phyloP scores from a whole-genome alignment of 2,113 vertebrate species.

The Hystrix brachyura region DNA sequence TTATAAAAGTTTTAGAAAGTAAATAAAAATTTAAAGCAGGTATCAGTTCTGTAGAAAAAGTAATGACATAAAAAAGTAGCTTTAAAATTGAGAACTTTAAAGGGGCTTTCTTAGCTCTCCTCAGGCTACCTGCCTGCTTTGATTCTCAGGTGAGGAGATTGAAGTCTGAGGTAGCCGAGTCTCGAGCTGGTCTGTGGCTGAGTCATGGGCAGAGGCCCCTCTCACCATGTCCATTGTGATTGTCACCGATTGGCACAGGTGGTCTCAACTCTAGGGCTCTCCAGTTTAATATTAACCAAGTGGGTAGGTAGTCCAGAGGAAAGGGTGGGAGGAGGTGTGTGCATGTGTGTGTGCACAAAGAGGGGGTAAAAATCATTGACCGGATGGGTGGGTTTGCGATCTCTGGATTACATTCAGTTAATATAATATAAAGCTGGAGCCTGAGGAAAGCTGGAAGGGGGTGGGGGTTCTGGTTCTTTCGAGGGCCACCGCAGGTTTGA shows the following conservation, averaged over 20 bases:
- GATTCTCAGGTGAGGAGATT: background rate
- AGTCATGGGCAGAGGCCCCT: background rate
- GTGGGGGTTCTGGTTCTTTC: background rate
- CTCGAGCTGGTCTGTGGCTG: background rate
- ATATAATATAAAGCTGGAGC: background rate
- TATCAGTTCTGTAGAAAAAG: background rate
- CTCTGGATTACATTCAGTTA: background rate
- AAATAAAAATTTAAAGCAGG: background rate
- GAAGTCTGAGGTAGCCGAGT: background rate
- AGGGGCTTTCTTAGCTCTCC: background rate
- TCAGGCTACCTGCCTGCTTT: accelerated
- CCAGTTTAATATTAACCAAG: background rate
- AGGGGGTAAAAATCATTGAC: no score
- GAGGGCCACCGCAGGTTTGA: background rate
- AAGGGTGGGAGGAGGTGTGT: background rate
- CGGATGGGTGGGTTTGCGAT: background rate
- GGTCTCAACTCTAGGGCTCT: background rate
- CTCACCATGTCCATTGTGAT: background rate
- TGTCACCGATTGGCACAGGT: background rate
- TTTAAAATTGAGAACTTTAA: background rate
- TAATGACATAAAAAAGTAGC: background rate
- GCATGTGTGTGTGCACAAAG: background rate
- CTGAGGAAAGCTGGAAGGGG: background rate
- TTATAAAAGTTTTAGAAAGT: background rate
- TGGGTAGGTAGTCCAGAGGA: background rate